Conservation (phyloP, 2,888 invertebrate genomes). For the Epicampocera succincta region DNA sequence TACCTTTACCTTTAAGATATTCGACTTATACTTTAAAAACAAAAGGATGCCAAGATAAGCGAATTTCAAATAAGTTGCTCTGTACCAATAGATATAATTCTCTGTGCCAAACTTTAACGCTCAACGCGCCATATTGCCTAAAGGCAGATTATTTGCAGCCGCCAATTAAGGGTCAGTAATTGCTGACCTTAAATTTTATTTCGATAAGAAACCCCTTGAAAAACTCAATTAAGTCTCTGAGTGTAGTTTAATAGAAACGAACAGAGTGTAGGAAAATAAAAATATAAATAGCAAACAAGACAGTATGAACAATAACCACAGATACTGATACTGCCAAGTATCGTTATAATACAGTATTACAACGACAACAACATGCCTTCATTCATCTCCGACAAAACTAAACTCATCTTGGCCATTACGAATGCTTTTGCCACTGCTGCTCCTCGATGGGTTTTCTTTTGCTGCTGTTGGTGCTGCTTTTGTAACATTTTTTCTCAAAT, state of each 20-base stretch:
- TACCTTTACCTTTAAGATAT: too few relatives aligned
- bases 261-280: constrained; percentile 11
- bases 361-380: constrained; percentile 73
- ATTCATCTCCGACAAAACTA: constrained; percentile 77
- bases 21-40: too few relatives aligned
- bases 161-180: too few relatives aligned
- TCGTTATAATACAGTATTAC: constrained; percentile 17
- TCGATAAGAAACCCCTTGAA: too few relatives aligned
- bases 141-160: too few relatives aligned
- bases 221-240: not conserved
- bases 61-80: too few relatives aligned
- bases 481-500: constrained; percentile 74
- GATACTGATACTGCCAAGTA: constrained; percentile 32
- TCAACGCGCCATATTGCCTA: too few relatives aligned
- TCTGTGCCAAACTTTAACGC: too few relatives aligned
- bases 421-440: constrained; percentile 10
- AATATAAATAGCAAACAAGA: constrained; percentile 26
- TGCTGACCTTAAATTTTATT: too few relatives aligned
- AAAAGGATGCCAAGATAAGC: too few relatives aligned
- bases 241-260: constrained; percentile 1
- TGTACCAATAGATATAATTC: too few relatives aligned
- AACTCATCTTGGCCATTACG: constrained; percentile 54
- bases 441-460: constrained; percentile 17
- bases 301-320: constrained; percentile 24
- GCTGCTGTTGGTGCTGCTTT: constrained; percentile 47